Evolutionary conservation across 2,797 vertebrate genomes (phyloP).

Genomic region (Phalanger gymnotis): DNA sequence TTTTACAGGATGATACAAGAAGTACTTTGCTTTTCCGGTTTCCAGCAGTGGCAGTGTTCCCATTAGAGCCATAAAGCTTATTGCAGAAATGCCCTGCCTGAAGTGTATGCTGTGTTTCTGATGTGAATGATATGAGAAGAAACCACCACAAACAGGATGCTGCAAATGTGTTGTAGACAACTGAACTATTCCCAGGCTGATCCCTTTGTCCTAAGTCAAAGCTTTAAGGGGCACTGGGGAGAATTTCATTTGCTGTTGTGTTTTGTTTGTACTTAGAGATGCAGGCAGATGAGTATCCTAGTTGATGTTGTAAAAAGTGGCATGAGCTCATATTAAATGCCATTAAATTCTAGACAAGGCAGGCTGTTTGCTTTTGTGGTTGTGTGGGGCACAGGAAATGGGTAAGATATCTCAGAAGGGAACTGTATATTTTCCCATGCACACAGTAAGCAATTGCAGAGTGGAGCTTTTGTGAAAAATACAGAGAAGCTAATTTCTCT

Average conservation of each 20-base stretch:
- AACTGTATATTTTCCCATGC: not conserved
- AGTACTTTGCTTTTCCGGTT: not conserved
- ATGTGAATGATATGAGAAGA: conserved; percentile 29
- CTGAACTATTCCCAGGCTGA: not conserved
- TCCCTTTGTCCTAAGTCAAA: conserved; percentile 17
- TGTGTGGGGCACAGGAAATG: not conserved
- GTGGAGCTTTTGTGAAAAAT: not conserved
- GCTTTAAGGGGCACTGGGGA: not conserved
- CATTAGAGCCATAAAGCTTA: not conserved
- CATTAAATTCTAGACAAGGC: conserved; percentile 8
- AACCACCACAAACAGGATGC: not conserved
- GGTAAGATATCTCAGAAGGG: not conserved
- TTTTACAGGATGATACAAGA: conserved; percentile 8
- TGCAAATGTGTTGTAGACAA: not conserved
- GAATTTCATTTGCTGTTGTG: not conserved
- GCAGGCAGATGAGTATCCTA: conserved; percentile 3
- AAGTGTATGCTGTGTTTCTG: not conserved
- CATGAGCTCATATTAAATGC: conserved; percentile 3
- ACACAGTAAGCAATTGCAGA: conserved; percentile 4
- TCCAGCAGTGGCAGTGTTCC: not conserved
- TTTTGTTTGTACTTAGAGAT: conserved; percentile 31
- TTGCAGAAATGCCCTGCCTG: not conserved
- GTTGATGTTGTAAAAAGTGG: conserved; percentile 16
- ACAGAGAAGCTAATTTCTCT: conserved; percentile 17
- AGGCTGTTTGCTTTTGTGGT: not conserved